Conservation (phyloP, 2,113 vertebrate genomes). For the Triplophysa siluroides region DNA sequence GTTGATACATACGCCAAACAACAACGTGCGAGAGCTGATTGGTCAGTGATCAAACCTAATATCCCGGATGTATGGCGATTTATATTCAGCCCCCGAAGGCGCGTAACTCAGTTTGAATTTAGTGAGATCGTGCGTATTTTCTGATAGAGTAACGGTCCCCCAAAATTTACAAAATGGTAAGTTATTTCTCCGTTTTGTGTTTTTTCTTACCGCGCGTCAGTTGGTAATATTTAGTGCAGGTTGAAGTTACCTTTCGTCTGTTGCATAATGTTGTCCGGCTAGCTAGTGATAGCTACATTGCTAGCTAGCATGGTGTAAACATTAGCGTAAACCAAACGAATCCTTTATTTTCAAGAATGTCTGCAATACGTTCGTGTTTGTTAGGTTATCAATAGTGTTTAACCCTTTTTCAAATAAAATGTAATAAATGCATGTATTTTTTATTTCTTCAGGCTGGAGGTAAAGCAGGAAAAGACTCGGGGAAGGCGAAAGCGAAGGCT, state of each 20-base stretch:
- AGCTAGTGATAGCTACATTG: not conserved
- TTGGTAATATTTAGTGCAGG: too few species aligned
- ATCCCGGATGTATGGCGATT: conserved; percentile 46
- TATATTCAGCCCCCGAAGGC: conserved; percentile 50
- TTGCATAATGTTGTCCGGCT: not conserved
- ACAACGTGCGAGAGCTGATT: conserved; percentile 19
- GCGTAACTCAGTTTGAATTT: conserved; percentile 54
- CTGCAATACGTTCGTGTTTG: not conserved
- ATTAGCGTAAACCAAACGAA: not conserved
- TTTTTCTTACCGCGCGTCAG: not conserved
- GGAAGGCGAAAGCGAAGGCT: conserved; percentile 96
- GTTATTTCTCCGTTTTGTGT: too few species aligned
- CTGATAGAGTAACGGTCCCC: not conserved
- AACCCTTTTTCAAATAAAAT: not conserved
- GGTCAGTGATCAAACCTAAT: not conserved
- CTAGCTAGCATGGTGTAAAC: not conserved
- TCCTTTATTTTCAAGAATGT: not conserved
- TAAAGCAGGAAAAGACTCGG: conserved; percentile 96
- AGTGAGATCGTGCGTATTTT: conserved; percentile 3
- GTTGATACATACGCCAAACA: not conserved
- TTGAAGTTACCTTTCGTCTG: not conserved
- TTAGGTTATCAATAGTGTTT: not conserved
- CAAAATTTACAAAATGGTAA: conserved; percentile 42
- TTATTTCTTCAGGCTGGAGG: conserved; percentile 83
- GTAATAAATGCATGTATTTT: not conserved